Evolutionary conservation across 2,888 invertebrate genomes (phyloP), one percentile per base, ranked within the genome.

Genomic region (Ormyrus thymus): DNA sequence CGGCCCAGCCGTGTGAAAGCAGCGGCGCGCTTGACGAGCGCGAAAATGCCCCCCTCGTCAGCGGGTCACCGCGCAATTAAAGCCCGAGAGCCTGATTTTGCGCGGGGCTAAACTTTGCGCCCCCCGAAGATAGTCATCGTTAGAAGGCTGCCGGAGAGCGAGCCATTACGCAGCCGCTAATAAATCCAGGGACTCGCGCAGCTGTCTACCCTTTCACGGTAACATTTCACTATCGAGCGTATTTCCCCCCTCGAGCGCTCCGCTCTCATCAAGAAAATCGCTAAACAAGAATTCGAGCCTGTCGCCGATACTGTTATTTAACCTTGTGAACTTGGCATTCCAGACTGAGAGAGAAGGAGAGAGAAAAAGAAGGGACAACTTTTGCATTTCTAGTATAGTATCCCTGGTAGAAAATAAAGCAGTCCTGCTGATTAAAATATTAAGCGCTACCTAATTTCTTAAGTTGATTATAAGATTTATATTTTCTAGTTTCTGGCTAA

Each of bases 71-170:
- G 46, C 51, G 74, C 69, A 64, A 69, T 69, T 64, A 74, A 65
- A 74, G 61, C 50, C 64, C 43, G 50, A 7, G 56, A 51, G 69
- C 61, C 65, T 53, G 56, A 62, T 69, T 74, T 69, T 50, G 48
- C 62, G 62, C 55, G 6, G 15, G 15, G 55, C n/a, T 58, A 66
- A 72, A 66, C 13, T 70, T 61, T 55, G 48, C 58, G n/a, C 15
- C 51, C 73, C 53, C 55, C 73, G 10, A 56, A 64, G 78, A 69
- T 73, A 73, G 71, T 73, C 77, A 72, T 73, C 78, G 50, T 73
- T 73, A 73, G 62, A 70, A 55, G 8, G 45, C 11, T 13, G 6
- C 43, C 58, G 0, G 11, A n/a, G 48, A 10, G 11, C n/a, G 7
- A 45, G 29, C 29, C 10, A 50, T 11, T 7, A 29, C 51, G 51